Evolutionary conservation across 2,113 vertebrate genomes (phyloP).

Genomic region (Orientallactaga bullata): DNA sequence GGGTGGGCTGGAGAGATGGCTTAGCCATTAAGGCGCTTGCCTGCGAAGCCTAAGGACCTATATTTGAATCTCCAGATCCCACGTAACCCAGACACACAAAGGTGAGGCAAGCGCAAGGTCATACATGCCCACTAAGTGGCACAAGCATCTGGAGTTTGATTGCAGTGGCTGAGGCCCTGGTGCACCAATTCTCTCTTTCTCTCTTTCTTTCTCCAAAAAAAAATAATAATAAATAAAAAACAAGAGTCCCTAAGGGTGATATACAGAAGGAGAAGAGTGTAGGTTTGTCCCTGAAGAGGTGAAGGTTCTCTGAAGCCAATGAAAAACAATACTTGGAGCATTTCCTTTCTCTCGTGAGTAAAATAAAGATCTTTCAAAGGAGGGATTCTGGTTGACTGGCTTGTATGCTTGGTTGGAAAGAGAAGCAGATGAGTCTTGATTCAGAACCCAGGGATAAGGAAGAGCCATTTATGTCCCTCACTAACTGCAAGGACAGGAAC

Average conservation of each 20-base stretch:
- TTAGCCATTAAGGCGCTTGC: too few relatives aligned
- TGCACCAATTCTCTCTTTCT: too few relatives aligned
- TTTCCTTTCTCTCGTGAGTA: not conserved
- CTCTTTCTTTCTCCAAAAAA: too few relatives aligned
- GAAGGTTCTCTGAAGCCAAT: not conserved
- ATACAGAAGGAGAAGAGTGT: not conserved
- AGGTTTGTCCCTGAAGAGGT: not conserved
- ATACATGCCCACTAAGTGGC: too few relatives aligned
- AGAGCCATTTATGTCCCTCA: not conserved
- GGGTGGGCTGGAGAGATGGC: too few relatives aligned
- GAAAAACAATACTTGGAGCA: not conserved
- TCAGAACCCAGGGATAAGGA: not conserved
- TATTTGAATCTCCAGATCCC: too few relatives aligned
- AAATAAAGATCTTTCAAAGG: not conserved
- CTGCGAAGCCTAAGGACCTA: too few relatives aligned
- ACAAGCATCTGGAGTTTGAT: too few relatives aligned
- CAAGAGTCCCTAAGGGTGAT: not conserved
- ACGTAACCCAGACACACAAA: too few relatives aligned
- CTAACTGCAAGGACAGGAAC: not conserved
- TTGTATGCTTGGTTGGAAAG: not conserved
- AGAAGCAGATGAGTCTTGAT: not conserved
- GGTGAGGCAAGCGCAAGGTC: too few relatives aligned
- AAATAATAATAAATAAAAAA: too few relatives aligned
- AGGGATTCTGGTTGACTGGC: not conserved
- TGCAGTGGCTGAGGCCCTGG: too few relatives aligned